These are phyloP conservation scores for Heliconius nattereri DNA, from an alignment of 1,140 invertebrate species.

Conservation along the genomic window DNA sequence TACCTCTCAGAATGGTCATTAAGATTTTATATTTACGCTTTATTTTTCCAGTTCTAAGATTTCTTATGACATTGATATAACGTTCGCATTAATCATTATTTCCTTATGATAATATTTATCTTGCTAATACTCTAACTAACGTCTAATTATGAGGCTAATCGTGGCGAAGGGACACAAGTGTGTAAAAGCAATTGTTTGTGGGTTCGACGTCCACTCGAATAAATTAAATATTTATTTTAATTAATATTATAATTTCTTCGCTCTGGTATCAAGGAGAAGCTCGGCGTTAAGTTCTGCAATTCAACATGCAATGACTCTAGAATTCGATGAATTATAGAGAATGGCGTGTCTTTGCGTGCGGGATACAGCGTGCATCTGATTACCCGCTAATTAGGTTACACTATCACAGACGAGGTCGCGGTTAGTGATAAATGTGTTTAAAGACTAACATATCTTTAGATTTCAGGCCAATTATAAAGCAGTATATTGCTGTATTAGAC, in stretches of 20 bases:
- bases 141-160: background rate
- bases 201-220: too few species aligned
- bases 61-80: constrained; percentile 33
- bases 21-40: constrained; percentile 14
- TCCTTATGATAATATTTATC: constrained; percentile 28
- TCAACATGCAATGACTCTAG: too few species aligned
- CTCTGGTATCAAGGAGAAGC: too few species aligned
- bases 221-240: too few species aligned
- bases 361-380: background rate
- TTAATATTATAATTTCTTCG: too few species aligned
- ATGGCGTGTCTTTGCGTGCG: too few species aligned
- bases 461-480: background rate
- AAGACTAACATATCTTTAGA: constrained; percentile 9
- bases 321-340: too few species aligned
- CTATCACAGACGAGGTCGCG: constrained; percentile 20
- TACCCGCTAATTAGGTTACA: constrained; percentile 23
- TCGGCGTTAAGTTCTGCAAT: too few species aligned
- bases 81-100: constrained; percentile 19
- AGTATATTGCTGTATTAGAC: background rate
- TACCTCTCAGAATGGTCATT: background rate
- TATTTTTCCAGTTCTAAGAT: constrained; percentile 9
- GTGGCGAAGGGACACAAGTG: too few species aligned
- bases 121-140: constrained; percentile 26
- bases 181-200: too few species aligned
- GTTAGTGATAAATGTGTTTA: constrained; percentile 17